Percentiles rank a stretch among this genome's conserved stretches.
These are phyloP conservation scores for Lophura nycthemera DNA, from an alignment of 2,113 vertebrate genomes.

Conservation along the genomic window DNA sequence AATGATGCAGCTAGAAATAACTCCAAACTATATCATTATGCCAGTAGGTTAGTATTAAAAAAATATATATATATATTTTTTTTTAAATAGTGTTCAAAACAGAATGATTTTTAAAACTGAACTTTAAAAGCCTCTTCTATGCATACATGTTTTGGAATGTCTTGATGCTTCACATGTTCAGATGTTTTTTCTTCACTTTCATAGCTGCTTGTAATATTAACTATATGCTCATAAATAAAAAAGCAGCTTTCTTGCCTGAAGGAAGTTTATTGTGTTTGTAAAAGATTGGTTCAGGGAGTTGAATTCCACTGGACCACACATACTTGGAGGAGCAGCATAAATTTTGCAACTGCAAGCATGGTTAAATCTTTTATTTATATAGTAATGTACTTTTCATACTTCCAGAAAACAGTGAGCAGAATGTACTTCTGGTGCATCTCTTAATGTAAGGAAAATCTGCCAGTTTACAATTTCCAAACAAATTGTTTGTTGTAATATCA, in stretches of 20 bases:
- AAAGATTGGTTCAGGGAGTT: conserved; percentile 15
- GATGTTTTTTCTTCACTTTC: conserved; percentile 7
- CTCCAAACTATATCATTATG: neutral
- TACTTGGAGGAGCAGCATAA: conserved; percentile 23
- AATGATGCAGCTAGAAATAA: neutral
- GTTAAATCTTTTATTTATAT: conserved; percentile 63
- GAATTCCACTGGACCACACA: conserved; percentile 40
- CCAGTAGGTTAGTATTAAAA: neutral
- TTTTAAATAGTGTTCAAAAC: neutral
- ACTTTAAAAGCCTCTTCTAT: neutral
- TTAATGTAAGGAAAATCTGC: conserved; percentile 1
- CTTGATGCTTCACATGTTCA: neutral
- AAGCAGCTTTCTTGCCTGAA: neutral
- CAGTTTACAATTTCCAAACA: conserved; percentile 18
- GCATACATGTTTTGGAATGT: neutral
- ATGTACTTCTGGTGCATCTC: conserved; percentile 2
- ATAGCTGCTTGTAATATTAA: conserved; percentile 46
- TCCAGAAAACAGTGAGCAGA: conserved; percentile 35
- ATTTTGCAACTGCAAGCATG: conserved; percentile 38
- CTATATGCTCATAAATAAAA: conserved; percentile 39
- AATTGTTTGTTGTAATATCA: conserved; percentile 2
- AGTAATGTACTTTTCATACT: neutral
- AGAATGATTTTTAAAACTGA: neutral
- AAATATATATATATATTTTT: no score
- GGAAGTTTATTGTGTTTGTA: conserved; percentile 26